phyloP scores from a whole-genome alignment of 2,113 vertebrate species.

The Python bivittatus region DNA sequence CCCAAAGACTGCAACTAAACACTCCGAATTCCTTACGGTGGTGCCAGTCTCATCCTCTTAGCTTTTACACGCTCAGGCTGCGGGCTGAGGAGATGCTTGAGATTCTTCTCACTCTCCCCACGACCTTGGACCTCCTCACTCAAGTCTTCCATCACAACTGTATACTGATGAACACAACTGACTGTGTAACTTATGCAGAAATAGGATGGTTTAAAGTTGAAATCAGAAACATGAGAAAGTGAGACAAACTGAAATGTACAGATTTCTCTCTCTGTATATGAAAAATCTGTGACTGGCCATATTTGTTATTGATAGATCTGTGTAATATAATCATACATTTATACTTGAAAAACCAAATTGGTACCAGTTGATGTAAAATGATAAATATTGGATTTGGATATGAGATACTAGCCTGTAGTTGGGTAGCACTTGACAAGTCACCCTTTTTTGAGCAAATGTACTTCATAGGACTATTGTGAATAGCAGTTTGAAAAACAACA shows the following conservation, averaged over 20 bases:
- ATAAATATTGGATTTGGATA: not conserved
- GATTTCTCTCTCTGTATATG: not conserved
- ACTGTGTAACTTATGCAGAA: not conserved
- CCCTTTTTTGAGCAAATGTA: not conserved
- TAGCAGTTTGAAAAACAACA: not conserved
- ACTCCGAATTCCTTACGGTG: no score
- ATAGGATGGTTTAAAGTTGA: not conserved
- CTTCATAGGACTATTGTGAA: not conserved
- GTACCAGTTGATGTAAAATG: not conserved
- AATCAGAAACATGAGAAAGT: not conserved
- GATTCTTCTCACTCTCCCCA: no score
- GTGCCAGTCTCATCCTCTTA: no score
- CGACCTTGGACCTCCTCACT: no score
- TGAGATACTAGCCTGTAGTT: not conserved
- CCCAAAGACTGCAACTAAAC: no score
- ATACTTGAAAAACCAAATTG: not conserved
- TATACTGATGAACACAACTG: not conserved
- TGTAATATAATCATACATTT: not conserved
- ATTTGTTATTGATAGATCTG: not conserved
- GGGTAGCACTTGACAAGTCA: not conserved
- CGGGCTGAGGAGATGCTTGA: no score
- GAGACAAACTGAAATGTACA: not conserved
- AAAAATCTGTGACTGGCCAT: not conserved
- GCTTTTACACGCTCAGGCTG: no score
- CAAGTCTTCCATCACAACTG: no score